Conservation (phyloP, 92 coral and sea anemone genomes). For the Palythoa grandis region DNA sequence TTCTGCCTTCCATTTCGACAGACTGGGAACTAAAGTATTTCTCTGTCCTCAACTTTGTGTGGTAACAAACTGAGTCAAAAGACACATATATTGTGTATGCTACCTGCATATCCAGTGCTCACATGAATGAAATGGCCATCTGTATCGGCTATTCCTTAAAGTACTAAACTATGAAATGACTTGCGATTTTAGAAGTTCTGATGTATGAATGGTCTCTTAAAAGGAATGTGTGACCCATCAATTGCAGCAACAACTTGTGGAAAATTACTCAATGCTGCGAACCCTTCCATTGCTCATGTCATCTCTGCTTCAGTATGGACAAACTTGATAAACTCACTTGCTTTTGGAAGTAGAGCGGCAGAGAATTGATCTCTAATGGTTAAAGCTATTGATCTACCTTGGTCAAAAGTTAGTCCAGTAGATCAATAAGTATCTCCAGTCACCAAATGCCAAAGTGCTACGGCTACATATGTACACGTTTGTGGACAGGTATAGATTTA, state of each 20-base stretch:
- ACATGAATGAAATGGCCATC: conserved; percentile 56
- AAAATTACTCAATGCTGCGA: conserved; percentile 53
- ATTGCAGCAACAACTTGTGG: conserved; percentile 67
- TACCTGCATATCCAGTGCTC: conserved; percentile 58
- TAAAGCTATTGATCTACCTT: conserved; percentile 63
- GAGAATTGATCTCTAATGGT: conserved; percentile 67
- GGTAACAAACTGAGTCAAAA: conserved; percentile 48
- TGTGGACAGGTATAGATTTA: conserved; percentile 53
- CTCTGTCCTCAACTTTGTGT: conserved; percentile 42
- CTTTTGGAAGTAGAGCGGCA: conserved; percentile 55
- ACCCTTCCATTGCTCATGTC: conserved; percentile 54
- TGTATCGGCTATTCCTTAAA: conserved; percentile 67
- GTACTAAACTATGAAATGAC: conserved; percentile 56
- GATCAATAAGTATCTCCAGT: conserved; percentile 60
- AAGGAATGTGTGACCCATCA: conserved; percentile 66
- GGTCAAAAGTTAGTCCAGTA: conserved; percentile 51
- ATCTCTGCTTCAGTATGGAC: conserved; percentile 59
- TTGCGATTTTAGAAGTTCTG: conserved; percentile 61
- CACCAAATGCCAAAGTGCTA: conserved; percentile 61
- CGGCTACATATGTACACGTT: conserved; percentile 66
- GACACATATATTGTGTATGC: conserved; percentile 61
- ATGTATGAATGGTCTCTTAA: conserved; percentile 43
- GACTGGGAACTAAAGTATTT: conserved; percentile 33
- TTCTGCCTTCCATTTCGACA: conserved; percentile 7
- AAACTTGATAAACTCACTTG: conserved; percentile 55